Evolutionary conservation across 2,888 invertebrate species (phyloP), one percentile per base, ranked within the genome.

Genomic region (Anorthoa munda): DNA sequence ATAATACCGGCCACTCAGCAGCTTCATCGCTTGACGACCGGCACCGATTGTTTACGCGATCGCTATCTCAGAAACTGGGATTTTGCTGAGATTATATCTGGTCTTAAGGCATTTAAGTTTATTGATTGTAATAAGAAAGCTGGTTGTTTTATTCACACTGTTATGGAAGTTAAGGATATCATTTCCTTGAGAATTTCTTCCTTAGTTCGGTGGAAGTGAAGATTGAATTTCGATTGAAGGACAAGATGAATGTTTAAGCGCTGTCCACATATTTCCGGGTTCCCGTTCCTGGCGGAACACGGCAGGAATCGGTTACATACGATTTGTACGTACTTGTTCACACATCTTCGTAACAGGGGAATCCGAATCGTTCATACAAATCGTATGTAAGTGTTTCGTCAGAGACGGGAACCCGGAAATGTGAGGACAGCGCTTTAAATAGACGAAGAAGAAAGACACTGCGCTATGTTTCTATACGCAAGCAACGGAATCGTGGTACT

Each of bases 11-110:
- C 80, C 67, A 66, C 71, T 74, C 82, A 75, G 77, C 84, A 72
- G 84, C 72, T 79, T 79, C 77, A 74, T 66, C 76, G 80, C 78
- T 83, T 83, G 83, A 73, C 68, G 79, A 82, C 79, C 75, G 50
- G 75, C 74, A 72, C 65, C 79, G 71, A 86, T 86, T 87, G 85
- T 84, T 86, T 81, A 81, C 82, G 70, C 63, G 85, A 84, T 83
- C 61, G 13, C 60, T 81, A 84, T 85, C 83, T 81, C 12, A 67
- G 81, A 48, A 68, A 70, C 79, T 70, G 71, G 73, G 79, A 68
- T 84, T 77, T 79, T 61, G 71, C 76, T 76, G 75, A 45, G 83
- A 85, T 83, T 76, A 74, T 84, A 83, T 85, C 81, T 78, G 66
- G 70, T 72, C 66, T 77, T 72, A 64, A 68, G 51, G 69, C 81